Conservation (phyloP, 1,140 invertebrate species). For the Temnothorax curvispinosus region DNA sequence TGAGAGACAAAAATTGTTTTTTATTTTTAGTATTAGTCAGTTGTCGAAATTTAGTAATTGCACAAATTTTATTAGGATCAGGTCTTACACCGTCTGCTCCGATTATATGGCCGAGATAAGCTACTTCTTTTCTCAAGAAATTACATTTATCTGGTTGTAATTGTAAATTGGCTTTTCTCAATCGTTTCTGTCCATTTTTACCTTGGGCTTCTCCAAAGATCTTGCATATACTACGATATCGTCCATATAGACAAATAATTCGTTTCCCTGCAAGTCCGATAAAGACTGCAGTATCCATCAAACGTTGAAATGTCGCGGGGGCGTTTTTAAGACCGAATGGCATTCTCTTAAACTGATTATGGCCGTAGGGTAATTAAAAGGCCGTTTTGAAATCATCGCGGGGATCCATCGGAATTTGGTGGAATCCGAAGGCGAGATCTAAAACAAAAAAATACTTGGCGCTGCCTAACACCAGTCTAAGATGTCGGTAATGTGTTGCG, state of each 20-base stretch:
- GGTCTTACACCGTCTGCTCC: too few relatives aligned
- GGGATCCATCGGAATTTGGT: conserved; percentile 8
- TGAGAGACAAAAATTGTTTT: too few relatives aligned
- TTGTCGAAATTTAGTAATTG: not conserved
- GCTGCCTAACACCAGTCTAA: not conserved
- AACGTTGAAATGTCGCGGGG: not conserved
- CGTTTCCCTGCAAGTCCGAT: not conserved
- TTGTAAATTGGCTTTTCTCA: too few relatives aligned
- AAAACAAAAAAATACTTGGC: not conserved
- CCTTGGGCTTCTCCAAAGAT: too few relatives aligned
- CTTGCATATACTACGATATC: too few relatives aligned
- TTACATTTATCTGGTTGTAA: too few relatives aligned
- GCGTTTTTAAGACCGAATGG: conserved; percentile 18
- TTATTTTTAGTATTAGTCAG: too few relatives aligned
- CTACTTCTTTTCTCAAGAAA: too few relatives aligned
- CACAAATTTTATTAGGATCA: too few relatives aligned
- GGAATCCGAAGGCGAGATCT: not conserved
- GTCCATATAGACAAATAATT: not conserved
- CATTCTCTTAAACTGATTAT: conserved; percentile 21
- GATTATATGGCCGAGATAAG: too few relatives aligned
- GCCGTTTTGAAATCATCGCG: not conserved
- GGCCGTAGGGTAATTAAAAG: not conserved
- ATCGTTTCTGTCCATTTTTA: too few relatives aligned
- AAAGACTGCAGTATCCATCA: not conserved
- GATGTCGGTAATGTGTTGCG: not conserved